Base-by-base conservation (phyloP, 2,888 invertebrate genomes). In the Melikaiella ostensackeni region DNA sequence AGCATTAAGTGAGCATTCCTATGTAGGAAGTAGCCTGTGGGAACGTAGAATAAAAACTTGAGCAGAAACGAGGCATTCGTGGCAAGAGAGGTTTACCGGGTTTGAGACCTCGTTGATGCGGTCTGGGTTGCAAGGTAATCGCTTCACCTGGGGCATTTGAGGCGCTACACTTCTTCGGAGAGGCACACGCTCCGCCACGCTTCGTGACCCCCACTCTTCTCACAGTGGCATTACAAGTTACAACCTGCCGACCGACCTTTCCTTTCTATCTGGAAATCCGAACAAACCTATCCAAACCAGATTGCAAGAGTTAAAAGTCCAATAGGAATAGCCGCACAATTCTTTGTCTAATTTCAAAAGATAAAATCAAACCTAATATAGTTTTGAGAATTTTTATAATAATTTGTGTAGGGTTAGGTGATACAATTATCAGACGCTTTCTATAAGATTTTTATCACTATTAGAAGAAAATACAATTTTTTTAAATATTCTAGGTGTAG, bases 141-240 rank as follows among this genome's bases (percentile, higher is more conserved):
- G 87, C 80, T 83, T 83, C 81, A 84, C 88, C 89, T 84, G 84
- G 81, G 80, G 89, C 88, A 87, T 85, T 81, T 82, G 84, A 83
- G 82, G 84, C 82, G 86, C 82, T 86, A 85, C 86, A 86, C 83
- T 85, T 80, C 79, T 80, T 81, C 84, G 82, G 85, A 85, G 85
- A 84, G 85, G 88, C 88, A 83, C 88, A 86, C 87, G 88, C 85
- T 86, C 85, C 83, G 86, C 89, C 88, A 89, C 89, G 88, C 89
- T 88, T 86, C 88, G 84, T 77, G 82, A 85, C 86, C 85, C 88
- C 89, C 88, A 84, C 88, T 79, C 78, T 57, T 66, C 76, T 57
- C 62, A 50, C 78, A 50, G 59, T 50, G 55, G 38, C 62, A 24
- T 46, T 50, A 50, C 30, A 70, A 50, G 19, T 63, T 46, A 46